Percentiles rank a stretch among this genome's conserved stretches.
phyloP scores from a whole-genome alignment of 2,888 invertebrate genomes.

The Ferrisia virgata region DNA sequence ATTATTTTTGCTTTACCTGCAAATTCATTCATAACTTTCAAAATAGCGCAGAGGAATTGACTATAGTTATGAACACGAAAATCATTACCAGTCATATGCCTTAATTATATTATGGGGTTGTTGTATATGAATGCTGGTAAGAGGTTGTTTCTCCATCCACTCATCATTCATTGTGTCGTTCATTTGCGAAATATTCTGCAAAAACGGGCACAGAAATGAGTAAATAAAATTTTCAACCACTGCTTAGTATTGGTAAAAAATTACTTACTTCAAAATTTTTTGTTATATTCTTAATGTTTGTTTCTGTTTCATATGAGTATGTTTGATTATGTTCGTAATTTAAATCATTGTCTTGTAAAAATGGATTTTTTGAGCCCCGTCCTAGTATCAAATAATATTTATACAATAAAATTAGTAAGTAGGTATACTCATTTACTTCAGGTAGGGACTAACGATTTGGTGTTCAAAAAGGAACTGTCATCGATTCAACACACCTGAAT shows the following conservation, averaged over 20 bases:
- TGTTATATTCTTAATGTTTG: constrained; percentile 27
- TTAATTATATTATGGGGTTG: constrained; percentile 54
- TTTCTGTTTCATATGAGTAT: neutral
- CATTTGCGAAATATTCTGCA: constrained; percentile 18
- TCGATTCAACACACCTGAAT: neutral
- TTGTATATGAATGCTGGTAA: constrained; percentile 54
- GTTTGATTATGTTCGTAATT: neutral
- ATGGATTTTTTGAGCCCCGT: constrained; percentile 35
- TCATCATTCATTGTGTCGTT: constrained; percentile 32
- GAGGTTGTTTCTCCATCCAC: constrained; percentile 41
- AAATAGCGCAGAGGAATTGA: neutral
- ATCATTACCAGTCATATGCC: constrained; percentile 54
- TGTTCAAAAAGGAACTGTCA: neutral
- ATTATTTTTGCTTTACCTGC: neutral
- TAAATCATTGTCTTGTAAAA: constrained; percentile 35
- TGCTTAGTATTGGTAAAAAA: neutral
- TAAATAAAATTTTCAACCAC: neutral
- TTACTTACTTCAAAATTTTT: constrained; percentile 35
- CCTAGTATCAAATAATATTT: constrained; percentile 1
- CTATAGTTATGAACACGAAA: neutral
- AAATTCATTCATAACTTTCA: neutral
- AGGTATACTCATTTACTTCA: neutral
- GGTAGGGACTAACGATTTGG: no score
- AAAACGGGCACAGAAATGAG: neutral
- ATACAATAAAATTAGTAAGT: no score